Base-by-base conservation (phyloP, 2,888 invertebrate species). In the Hydroisotoma schaefferi region DNA sequence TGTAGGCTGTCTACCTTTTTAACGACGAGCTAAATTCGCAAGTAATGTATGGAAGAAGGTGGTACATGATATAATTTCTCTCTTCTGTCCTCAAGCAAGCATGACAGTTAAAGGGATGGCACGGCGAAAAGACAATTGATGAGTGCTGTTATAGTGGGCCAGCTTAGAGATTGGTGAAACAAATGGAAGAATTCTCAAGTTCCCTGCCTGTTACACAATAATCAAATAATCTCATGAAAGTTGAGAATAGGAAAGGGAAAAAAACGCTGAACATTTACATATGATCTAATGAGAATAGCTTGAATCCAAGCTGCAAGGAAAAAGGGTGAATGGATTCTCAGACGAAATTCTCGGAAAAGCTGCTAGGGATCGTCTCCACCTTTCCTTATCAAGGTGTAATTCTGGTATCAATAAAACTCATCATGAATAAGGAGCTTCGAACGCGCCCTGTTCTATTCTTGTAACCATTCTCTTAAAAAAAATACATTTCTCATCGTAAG, bases 301-400 rank as follows among this genome's bases (percentile, higher is more conserved):
- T 55, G 33, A 15, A 43, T 56, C 6, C n/a, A n/a, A n/a, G n/a
- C n/a, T n/a, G n/a, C n/a, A n/a, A n/a, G n/a, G n/a, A n/a, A n/a
- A n/a, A 40, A 40, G 58, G 65, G 62, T 69, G 67, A 71, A 68
- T 68, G 69, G 63, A 68, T 67, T 71, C 67, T 71, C 69, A 68
- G 70, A 70, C 72, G 51, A 63, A 72, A 61, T 72, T 72, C 72
- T 62, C 20, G 63, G 72, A 72, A 72, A 63, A 69, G 55, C 70
- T 67, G 71, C 64, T 66, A 70, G 71, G 66, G 70, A 69, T 61
- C 69, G 71, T 69, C 71, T 70, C 71, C 70, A 65, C 67, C 70
- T 68, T 65, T 55, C 55, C 61, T 57, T 65, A 61, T 59, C 58
- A 61, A 68, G 57, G 62, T 63, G 64, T 69, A 70, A 70, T 68